Base-by-base conservation (phyloP, 2,888 invertebrate species). In the Melieria picta region DNA sequence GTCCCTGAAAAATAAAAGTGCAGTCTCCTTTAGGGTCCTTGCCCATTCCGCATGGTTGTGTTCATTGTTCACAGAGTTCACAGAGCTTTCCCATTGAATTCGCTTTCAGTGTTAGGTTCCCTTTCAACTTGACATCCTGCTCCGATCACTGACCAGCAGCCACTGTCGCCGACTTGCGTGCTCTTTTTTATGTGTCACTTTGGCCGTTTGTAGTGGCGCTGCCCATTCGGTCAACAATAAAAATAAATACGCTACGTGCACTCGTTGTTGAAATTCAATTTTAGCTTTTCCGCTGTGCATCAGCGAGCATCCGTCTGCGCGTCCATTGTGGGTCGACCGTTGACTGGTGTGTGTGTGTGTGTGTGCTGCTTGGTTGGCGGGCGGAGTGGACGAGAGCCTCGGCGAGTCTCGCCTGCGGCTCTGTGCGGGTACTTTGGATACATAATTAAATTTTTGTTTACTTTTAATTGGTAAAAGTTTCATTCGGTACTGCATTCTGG, bases 401-500 rank as follows among this genome's bases (percentile, higher is more conserved):
- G 52, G 52, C 30, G 11, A 11, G 52, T 48, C 43, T 11, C 16
- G 70, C 76, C 74, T 76, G 77, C 73, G 75, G 70, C 77, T 76
- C 77, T 77, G 68, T 60, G 47, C 47, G 56, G 64, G 60, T 71
- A 58, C 73, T 76, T 75, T 76, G 73, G 78, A 75, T 80, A 80
- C 79, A 80, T 83, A 83, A 83, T 83, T 83, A 78, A 80, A 82
- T 82, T 83, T 79, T 79, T 81, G 82, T 81, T 82, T 80, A 78
- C 80, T 81, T 82, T 83, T 82, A 83, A 81, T 83, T 82, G 83
- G 76, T 76, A 72, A 73, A 76, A 78, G 74, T 72, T 75, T 68
- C 61, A 57, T 55, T 67, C 63, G 65, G 55, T 72, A 56, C 13
- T 57, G 69, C 69, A 47, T 68, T 74, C 47, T 68, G 66, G 69